Evolutionary conservation across 2,797 vertebrate species (phyloP).

Genomic region (Cyprinodon diabolis): DNA sequence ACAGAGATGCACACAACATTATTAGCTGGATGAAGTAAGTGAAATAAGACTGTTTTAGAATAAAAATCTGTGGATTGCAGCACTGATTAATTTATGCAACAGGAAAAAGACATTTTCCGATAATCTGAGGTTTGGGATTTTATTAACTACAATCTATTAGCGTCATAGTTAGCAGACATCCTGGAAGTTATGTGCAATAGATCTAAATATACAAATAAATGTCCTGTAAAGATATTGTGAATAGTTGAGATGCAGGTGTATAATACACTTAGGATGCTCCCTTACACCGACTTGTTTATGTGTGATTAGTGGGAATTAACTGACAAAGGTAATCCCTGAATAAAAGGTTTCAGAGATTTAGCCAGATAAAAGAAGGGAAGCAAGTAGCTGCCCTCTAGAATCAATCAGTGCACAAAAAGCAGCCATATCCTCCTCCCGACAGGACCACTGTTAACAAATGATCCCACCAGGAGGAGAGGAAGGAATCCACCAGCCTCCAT

Average conservation of each 20-base stretch:
- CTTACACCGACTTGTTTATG: slow-evolving; percentile 11
- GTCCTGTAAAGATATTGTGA: neutral
- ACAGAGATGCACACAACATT: no score
- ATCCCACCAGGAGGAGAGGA: slow-evolving; percentile 28
- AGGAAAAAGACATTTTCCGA: neutral
- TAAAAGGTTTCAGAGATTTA: slow-evolving; percentile 24
- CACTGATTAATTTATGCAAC: neutral
- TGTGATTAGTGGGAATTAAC: slow-evolving; percentile 25
- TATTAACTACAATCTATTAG: neutral
- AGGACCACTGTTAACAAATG: slow-evolving; percentile 24
- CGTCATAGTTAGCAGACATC: neutral
- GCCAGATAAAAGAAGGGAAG: slow-evolving; percentile 45
- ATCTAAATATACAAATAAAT: neutral
- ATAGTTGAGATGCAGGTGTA: neutral
- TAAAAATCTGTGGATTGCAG: no score
- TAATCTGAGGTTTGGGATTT: neutral
- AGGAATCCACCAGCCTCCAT: slow-evolving; percentile 32
- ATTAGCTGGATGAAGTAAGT: no score
- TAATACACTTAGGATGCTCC: slow-evolving; percentile 34
- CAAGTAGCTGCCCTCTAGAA: slow-evolving; percentile 64
- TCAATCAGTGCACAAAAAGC: slow-evolving; percentile 42
- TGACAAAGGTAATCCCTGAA: slow-evolving; percentile 44
- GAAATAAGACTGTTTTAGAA: no score
- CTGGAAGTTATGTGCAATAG: no score
- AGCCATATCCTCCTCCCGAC: slow-evolving; percentile 36